phyloP scores from a whole-genome alignment of 2,797 vertebrate genomes.

The Pterois miles region DNA sequence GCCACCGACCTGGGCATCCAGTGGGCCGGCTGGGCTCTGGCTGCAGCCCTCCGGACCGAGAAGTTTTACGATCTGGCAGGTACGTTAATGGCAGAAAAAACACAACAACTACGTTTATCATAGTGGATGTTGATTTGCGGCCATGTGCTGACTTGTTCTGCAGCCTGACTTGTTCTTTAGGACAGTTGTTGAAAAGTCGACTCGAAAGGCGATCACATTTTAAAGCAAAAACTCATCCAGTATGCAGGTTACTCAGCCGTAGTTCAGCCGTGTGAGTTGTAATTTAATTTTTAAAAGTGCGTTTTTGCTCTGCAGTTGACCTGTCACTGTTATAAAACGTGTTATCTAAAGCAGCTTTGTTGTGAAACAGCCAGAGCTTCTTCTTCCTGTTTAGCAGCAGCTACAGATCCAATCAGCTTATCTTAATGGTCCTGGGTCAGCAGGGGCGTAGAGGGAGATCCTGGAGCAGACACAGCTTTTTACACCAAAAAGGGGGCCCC shows the following conservation, averaged over 20 bases:
- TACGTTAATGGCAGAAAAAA: constrained; percentile 59
- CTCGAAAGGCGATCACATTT: background rate
- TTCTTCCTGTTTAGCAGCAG: constrained; percentile 19
- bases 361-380: constrained; percentile 70
- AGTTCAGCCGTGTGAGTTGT: background rate
- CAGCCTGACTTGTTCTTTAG: background rate
- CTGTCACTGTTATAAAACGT: constrained; percentile 54
- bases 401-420: constrained; percentile 18
- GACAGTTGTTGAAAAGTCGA: background rate
- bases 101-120: background rate
- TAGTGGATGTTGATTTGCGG: fast-evolving
- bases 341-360: constrained; percentile 67
- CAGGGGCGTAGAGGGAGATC: constrained; percentile 23
- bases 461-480: background rate
- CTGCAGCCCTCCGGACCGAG: constrained; percentile 80
- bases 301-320: background rate
- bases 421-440: background rate
- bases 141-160: background rate
- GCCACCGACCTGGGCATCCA: constrained; percentile 77
- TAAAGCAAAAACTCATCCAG: background rate
- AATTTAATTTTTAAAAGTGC: background rate
- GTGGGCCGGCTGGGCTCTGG: constrained; percentile 82
- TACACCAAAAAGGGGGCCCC: background rate
- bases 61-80: constrained; percentile 87
- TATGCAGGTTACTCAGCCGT: background rate